These are phyloP conservation scores for Glaucidium brasilianum DNA, from an alignment of 2,113 vertebrate genomes.

Conservation along the genomic window DNA sequence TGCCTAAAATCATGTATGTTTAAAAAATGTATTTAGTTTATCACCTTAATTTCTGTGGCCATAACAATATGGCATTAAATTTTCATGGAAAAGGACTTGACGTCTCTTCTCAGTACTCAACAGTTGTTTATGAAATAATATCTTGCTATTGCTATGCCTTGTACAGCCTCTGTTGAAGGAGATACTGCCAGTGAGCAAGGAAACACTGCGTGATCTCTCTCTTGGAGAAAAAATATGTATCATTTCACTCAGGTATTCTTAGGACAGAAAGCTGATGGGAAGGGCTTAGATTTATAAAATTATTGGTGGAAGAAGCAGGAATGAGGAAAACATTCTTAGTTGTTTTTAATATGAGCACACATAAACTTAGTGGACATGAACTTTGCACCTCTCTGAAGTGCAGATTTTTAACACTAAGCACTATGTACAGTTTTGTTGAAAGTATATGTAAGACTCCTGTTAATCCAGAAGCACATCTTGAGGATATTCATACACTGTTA, in stretches of 20 bases:
- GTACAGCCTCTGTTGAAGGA: neutral
- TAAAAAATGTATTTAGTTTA: neutral
- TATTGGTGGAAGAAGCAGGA: neutral
- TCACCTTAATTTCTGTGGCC: neutral
- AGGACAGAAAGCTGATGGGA: neutral
- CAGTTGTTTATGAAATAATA: neutral
- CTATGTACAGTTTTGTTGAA: neutral
- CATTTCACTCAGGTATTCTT: rapidly evolving
- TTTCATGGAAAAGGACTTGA: constrained; percentile 8
- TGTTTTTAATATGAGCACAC: neutral
- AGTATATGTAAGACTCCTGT: neutral
- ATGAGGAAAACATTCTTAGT: neutral
- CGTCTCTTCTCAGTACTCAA: neutral
- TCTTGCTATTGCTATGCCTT: neutral
- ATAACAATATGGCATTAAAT: neutral
- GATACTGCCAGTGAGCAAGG: neutral
- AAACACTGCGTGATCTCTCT: neutral
- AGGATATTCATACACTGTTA: neutral
- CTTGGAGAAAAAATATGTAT: neutral
- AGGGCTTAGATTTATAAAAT: neutral
- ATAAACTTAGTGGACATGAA: neutral
- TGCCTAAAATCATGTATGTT: neutral
- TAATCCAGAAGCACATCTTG: neutral
- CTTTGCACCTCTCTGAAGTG: neutral
- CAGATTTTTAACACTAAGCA: neutral